Evolutionary conservation across 2,888 invertebrate genomes (phyloP), one percentile per base, ranked within the genome.

Genomic region (Brenthis ino): DNA sequence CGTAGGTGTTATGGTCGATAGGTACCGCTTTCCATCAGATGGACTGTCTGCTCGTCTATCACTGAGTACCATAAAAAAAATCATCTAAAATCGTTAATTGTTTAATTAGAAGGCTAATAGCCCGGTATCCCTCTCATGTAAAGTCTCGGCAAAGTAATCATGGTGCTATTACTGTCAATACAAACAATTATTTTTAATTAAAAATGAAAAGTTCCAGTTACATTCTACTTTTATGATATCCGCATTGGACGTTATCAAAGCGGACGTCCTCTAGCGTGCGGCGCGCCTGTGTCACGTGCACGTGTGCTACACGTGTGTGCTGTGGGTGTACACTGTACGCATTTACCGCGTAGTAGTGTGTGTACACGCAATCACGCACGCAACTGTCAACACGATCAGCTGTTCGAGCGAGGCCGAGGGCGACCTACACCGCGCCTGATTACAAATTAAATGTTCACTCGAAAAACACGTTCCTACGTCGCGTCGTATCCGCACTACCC

Each of bases 361-460:
- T 43, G 24, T 51, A 24, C 57, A 12, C 37, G 20, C 50, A 14
- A 12, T n/a, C 14, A 51, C 57, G n/a, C 65, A 3, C 47, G 2
- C 53, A 33, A 20, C 47, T 47, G 64, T 24, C 43, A 20, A 66
- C n/a, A 24, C 66, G 20, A 60, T 66, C 66, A 67, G 66, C 66
- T 67, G 60, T 33, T 66, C 60, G 37, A 33, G 37, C 37, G 37
- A 43, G 37, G 37, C 37, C 37, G 37, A 43, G 63, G 54, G 37
- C 53, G n/a, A 51, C 37, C 11, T 11, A 43, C 37, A 55, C 37
- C 33, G 48, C 47, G 48, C 14, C 6, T 57, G 65, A 65, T 65
- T 65, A 57, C 57, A 57, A 57, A 56, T 64, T 56, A 64, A 56
- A 64, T 43, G 56, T 56, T 64, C 54, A 56, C 33, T 24, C 28